Conservation (phyloP, 2,797 vertebrate species). For the Emys orbicularis region DNA sequence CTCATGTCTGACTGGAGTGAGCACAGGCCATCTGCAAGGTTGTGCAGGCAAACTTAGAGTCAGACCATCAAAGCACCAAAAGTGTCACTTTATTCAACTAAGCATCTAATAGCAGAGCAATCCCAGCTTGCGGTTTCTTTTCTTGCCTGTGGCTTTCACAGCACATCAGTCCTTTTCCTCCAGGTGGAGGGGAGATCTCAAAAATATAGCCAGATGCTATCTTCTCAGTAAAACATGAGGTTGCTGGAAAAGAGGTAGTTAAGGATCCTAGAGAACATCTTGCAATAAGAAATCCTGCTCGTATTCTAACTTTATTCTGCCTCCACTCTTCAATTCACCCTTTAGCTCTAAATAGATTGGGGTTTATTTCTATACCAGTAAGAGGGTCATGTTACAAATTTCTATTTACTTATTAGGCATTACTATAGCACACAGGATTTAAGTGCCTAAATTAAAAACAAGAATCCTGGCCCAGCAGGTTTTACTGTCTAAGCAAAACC, state of each 20-base stretch:
- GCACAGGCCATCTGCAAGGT: background rate
- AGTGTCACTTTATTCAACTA: background rate
- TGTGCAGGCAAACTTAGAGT: background rate
- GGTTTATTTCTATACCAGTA: background rate
- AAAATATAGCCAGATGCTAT: background rate
- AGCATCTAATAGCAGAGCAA: background rate
- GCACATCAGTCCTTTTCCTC: background rate
- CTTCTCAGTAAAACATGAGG: background rate
- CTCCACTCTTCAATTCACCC: background rate
- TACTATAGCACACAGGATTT: background rate
- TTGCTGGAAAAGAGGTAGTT: background rate
- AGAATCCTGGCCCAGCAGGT: background rate
- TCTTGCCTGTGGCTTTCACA: background rate
- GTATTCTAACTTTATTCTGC: background rate
- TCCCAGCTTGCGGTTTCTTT: background rate
- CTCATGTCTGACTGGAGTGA: constrained; percentile 43
- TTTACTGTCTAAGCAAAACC: background rate
- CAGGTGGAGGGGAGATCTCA: background rate
- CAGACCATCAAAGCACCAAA: background rate
- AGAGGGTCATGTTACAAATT: background rate
- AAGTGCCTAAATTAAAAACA: background rate
- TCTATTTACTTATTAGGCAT: background rate
- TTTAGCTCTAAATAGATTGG: background rate
- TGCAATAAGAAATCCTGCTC: background rate
- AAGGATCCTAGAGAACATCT: background rate